Evolutionary conservation across 2,797 vertebrate species (phyloP).

Genomic region (Morelia viridis): DNA sequence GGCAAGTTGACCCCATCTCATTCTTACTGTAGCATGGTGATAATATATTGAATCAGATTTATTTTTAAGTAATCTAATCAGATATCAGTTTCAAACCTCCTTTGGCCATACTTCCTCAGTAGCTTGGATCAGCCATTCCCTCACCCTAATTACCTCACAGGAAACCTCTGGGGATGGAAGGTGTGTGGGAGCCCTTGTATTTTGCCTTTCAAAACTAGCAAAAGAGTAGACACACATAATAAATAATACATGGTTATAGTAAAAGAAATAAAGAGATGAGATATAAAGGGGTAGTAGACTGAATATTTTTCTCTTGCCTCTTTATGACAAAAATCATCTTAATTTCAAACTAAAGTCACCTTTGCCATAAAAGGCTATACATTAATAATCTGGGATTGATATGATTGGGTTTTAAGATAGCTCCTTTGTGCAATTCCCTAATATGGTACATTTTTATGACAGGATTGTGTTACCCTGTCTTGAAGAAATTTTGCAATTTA

Average conservation of each 20-base stretch:
- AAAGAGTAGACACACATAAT: neutral
- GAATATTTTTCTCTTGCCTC: neutral
- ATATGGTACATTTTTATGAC: slow-evolving; percentile 48
- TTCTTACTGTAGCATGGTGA: neutral
- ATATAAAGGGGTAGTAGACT: neutral
- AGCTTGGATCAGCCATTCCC: neutral
- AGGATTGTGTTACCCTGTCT: slow-evolving; percentile 57
- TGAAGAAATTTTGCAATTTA: slow-evolving; percentile 45
- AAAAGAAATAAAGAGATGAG: neutral
- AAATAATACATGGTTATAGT: neutral
- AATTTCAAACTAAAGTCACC: slow-evolving; percentile 45
- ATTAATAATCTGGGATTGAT: slow-evolving; percentile 43
- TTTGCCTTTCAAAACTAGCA: too few relatives aligned
- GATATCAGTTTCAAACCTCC: neutral
- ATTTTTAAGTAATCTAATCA: neutral
- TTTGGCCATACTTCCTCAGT: neutral
- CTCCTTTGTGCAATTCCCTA: slow-evolving; percentile 24
- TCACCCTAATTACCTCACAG: neutral
- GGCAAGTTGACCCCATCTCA: neutral
- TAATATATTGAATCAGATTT: neutral
- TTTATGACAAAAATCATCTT: neutral
- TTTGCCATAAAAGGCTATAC: slow-evolving; percentile 53
- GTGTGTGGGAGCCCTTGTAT: neutral
- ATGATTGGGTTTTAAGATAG: slow-evolving; percentile 39
- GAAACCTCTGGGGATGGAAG: neutral